Evolutionary conservation across 1,140 invertebrate genomes (phyloP), one percentile per base, ranked within the genome.

Genomic region (Melanaphis sacchari): DNA sequence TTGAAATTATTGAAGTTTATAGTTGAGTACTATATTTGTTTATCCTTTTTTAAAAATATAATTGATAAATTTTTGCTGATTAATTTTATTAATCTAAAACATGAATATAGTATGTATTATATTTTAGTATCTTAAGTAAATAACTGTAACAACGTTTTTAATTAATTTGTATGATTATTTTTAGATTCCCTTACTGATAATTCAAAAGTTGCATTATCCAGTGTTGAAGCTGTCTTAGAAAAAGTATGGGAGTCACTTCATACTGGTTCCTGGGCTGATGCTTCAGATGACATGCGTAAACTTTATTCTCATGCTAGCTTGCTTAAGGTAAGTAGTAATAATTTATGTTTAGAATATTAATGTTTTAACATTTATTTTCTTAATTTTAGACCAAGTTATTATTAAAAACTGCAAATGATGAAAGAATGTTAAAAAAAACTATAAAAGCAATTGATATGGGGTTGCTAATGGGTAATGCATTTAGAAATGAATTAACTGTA

Each of bases 211-310:
- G n/a, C 91, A 52, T 52, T 93, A 85, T 38, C 22, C 41, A 85
- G 24, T 52, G 76, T 94, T 59, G 93, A 96, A 94, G 96, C 96
- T 54, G 95, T 98, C 93, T 95, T 98, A 84, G 97, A 98, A 95
- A 96, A 96, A 94, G 96, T 96, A 94, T 98, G 98, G 97, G 98
- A 98, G 95, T 95, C 96, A 94, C 96, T 98, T 26, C 98, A 98
- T 95, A 97, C 97, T 85, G 98, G 98, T 1, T 96, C 98, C 94
- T 99, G 98, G 97, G 97, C 97, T 96, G 96, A 97, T 94, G 97
- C 98, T 26, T 95, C 96, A 52, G 94, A 96, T 81, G 95, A 94
- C 40, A 95, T 96, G 85, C 96, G 97, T 94, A 96, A 96, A 95
- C 96, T 96, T 87, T 97, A 97, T 94, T 96, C 97, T 26, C 94